Evolutionary conservation across 2,888 invertebrate genomes (phyloP).

Genomic region (Nineta flava): DNA sequence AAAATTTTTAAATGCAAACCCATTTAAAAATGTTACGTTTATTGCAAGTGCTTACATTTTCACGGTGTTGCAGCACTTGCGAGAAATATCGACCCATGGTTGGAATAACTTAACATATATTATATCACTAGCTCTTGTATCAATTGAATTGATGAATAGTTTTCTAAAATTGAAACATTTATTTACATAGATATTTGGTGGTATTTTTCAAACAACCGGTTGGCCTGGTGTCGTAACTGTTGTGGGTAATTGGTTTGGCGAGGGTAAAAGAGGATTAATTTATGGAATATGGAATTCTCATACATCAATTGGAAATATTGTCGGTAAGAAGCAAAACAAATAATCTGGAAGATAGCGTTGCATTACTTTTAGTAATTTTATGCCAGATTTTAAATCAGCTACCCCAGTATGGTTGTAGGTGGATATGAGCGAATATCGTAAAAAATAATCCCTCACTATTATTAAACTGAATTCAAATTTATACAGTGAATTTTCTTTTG

Average conservation of each 20-base stretch:
- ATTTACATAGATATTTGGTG: constrained; percentile 49
- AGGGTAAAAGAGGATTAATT: constrained; percentile 74
- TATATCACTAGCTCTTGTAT: too few relatives aligned
- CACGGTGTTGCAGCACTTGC: too few relatives aligned
- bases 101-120: too few relatives aligned
- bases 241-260: constrained; percentile 95
- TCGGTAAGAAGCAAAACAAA: constrained; percentile 36
- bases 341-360: background rate
- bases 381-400: background rate
- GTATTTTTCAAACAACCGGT: constrained; percentile 82
- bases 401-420: background rate
- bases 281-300: constrained; percentile 98
- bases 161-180: background rate
- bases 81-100: too few relatives aligned
- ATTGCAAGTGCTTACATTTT: too few relatives aligned
- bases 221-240: constrained; percentile 93
- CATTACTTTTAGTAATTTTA: background rate
- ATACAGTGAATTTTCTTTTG: too few relatives aligned
- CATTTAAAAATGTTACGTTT: too few relatives aligned
- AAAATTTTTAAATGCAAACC: too few relatives aligned
- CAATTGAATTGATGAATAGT: too few relatives aligned
- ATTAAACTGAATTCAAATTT: too few relatives aligned
- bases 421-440: too few relatives aligned
- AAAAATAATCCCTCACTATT: too few relatives aligned
- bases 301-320: constrained; percentile 87